These are phyloP conservation scores for Synanthedon myopaeformis DNA, from an alignment of 2,888 invertebrate species.

Conservation along the genomic window DNA sequence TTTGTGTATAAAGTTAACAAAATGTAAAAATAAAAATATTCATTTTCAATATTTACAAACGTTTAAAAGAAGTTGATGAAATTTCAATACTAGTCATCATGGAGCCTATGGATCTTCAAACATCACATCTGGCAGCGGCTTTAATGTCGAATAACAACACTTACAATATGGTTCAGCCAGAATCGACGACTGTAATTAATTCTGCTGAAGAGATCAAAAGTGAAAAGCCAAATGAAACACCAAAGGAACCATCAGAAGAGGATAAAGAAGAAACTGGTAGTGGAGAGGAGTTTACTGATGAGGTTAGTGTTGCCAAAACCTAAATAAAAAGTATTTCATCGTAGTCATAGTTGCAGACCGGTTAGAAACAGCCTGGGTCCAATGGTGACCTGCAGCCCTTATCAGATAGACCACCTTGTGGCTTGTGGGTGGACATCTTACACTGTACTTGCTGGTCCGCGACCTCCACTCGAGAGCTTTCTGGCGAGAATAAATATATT, in stretches of 20 bases:
- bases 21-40: too few relatives aligned
- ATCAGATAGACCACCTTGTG: too few relatives aligned
- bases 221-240: slow-evolving; percentile 31
- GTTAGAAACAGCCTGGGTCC: too few relatives aligned
- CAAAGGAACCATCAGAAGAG: slow-evolving; percentile 40
- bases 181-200: slow-evolving; percentile 11
- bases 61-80: not conserved
- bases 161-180: slow-evolving; percentile 22
- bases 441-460: too few relatives aligned
- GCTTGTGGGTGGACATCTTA: too few relatives aligned
- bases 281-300: slow-evolving; percentile 61
- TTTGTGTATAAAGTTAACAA: too few relatives aligned
- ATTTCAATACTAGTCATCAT: not conserved
- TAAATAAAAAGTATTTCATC: too few relatives aligned
- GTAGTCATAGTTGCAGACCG: too few relatives aligned
- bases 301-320: slow-evolving; percentile 22
- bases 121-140: slow-evolving; percentile 63
- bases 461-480: too few relatives aligned
- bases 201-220: slow-evolving; percentile 29
- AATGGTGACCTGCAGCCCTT: too few relatives aligned
- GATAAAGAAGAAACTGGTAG: slow-evolving; percentile 59
- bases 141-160: slow-evolving; percentile 48
- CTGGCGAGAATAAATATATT: too few relatives aligned
- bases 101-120: slow-evolving; percentile 49
- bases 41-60: too few relatives aligned